Evolutionary conservation across 2,888 invertebrate species (phyloP), one percentile per base, ranked within the genome.

Genomic region (Caenorhabditis sp.): DNA sequence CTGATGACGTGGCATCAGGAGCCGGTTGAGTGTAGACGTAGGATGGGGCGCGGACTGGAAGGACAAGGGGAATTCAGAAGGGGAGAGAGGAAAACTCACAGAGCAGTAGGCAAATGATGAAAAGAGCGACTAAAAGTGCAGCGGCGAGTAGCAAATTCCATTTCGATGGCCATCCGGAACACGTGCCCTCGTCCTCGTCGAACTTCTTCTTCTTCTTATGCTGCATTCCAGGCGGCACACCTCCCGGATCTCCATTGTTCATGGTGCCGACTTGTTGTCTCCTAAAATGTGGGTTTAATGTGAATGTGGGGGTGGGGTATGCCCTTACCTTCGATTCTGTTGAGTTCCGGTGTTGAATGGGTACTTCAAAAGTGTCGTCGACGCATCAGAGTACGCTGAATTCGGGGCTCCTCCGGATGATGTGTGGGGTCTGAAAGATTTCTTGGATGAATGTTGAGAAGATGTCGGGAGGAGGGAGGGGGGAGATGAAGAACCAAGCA

Each of bases 11-110:
- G 6, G 51, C 44, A 60, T 79, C 82, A 11, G 80, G 62, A 3
- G 84, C 82, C 13, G 76, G 80, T 62, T 84, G 84, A 8, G 83
- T 72, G 51, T 87, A 85, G 28, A 85, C 84, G 51, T 87, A 85
- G 40, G 70, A 71, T 1, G 87, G 87, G 50, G 82, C 67, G 11
- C 85, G 85, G 47, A 87, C 87, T 85, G 82, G 50, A 86, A 83
- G 22, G 15, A 6, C 8, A 6, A n/a, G n/a, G n/a, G n/a, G n/a
- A 5, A 44, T 24, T 0, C 37, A 24, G 51, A 22, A n/a, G n/a
- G n/a, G n/a, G n/a, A n/a, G n/a, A n/a, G 6, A 35, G 8, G 6
- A 32, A 50, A 44, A 83, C 85, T 86, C 37, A 87, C 87, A 80
- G 55, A 87, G 76, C 60, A 87, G 64, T 20, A 85, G 47, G 22